Conservation (phyloP, 1,140 invertebrate genomes). For the Penaeus chinensis region DNA sequence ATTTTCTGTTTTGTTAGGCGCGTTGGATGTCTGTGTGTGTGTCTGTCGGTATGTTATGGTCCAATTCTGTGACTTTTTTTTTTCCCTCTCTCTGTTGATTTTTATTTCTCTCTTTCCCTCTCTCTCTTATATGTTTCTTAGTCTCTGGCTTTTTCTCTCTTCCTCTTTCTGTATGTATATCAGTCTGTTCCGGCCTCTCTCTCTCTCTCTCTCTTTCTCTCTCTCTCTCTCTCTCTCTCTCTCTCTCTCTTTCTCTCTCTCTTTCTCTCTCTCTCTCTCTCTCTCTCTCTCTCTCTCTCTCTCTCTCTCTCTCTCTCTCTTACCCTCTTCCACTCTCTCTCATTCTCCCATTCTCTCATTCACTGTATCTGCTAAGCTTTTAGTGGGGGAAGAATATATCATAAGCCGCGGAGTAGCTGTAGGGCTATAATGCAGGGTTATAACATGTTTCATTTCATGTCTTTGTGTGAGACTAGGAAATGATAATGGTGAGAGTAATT, state of each 20-base stretch:
- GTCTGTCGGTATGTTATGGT: not conserved
- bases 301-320: not conserved
- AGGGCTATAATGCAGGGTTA: not conserved
- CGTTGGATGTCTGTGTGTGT: constrained; percentile 28
- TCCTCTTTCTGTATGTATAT: too few relatives aligned
- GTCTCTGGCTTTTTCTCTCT: too few relatives aligned
- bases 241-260: constrained; percentile 28
- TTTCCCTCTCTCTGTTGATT: constrained; percentile 26
- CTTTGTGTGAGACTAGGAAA: too few relatives aligned
- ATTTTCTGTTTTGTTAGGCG: not conserved
- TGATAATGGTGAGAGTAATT: too few relatives aligned
- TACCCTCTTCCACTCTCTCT: not conserved
- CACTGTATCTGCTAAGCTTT: not conserved
- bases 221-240: constrained; percentile 30
- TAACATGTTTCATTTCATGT: too few relatives aligned
- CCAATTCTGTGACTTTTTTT: not conserved
- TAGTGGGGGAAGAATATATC: not conserved
- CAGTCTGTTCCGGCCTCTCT: not conserved
- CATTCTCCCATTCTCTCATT: not conserved
- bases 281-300: too few relatives aligned
- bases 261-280: not conserved
- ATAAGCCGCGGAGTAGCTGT: too few relatives aligned
- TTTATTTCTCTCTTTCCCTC: too few relatives aligned
- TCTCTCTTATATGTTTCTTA: too few relatives aligned
- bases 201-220: constrained; percentile 20